Base-by-base conservation (phyloP, 2,888 invertebrate genomes). In the Pammene fasciana region DNA sequence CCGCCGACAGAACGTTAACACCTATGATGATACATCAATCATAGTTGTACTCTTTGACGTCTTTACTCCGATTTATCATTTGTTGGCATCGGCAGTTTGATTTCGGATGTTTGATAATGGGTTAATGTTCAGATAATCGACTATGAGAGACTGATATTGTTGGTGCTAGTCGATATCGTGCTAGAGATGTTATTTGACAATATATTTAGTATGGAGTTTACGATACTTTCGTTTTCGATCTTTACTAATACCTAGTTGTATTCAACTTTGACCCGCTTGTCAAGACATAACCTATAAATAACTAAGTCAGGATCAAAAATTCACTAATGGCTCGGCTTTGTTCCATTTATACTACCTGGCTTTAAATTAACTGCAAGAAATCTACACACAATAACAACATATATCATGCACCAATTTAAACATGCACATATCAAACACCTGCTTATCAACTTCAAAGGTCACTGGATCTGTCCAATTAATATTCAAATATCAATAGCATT, bases 1-100 rank as follows among this genome's bases (percentile, higher is more conserved):
- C 70, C 72, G 70, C 72, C 65, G 65, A 61, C 71, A 64, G 64
- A 60, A 71, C 75, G 74, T 76, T 75, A 65, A 55, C 70, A 55
- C 77, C 75, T 75, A 72, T 64, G 67, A 75, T 75, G 71, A 79
- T 72, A 72, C 76, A 81, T 82, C 75, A 78, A 81, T 82, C 80
- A 80, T 77, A 75, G 76, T 76, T 72, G 68, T 72, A 67, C 61
- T 72, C 54, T 73, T 71, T 57, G 54, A 71, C 59, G 64, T 59
- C 64, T 52, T 57, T 43, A 56, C 26, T 68, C 46, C 57, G 64
- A 68, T 55, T 55, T 60, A 70, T 65, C 54, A 60, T 70, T 48
- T 34, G 16, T 46, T 60, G 65, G 41, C 46, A 65, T 26, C 26
- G 4, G 1, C 26, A 26, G 26, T 26, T 26, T 26, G 26, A 38